Evolutionary conservation across 1,140 invertebrate genomes (phyloP).

Genomic region (Caenorhabditis tropicalis): DNA sequence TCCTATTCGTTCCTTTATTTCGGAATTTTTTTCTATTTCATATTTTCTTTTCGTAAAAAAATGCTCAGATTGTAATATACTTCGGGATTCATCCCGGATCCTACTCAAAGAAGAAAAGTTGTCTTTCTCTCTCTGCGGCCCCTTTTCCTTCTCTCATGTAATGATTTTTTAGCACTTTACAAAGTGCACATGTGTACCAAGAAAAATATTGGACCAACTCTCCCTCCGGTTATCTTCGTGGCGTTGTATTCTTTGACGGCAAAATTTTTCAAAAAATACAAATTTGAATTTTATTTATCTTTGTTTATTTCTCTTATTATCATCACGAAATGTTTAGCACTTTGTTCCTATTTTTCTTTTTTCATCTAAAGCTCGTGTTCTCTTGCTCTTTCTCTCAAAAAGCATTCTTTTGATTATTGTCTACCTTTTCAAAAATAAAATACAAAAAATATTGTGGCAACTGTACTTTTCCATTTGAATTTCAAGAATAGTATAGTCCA

Average conservation of each 20-base stretch:
- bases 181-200: neutral
- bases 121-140: neutral
- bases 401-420: neutral
- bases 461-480: neutral
- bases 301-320: neutral
- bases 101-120: neutral
- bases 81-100: too few species aligned
- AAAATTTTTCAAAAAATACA: too few species aligned
- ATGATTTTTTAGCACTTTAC: constrained; percentile 36
- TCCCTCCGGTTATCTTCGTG: neutral
- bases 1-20: too few species aligned
- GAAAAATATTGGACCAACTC: neutral
- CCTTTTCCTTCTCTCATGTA: neutral
- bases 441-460: neutral
- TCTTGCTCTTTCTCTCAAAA: neutral
- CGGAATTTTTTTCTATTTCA: too few species aligned
- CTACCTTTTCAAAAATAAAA: neutral
- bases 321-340: neutral
- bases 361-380: neutral
- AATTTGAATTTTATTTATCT: too few species aligned
- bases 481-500: neutral
- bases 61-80: too few species aligned
- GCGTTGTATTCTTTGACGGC: too few species aligned
- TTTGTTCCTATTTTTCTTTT: neutral
- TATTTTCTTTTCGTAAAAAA: too few species aligned